These are phyloP conservation scores for Ispidina lecontei DNA, from an alignment of 2,797 vertebrate genomes.

Conservation along the genomic window DNA sequence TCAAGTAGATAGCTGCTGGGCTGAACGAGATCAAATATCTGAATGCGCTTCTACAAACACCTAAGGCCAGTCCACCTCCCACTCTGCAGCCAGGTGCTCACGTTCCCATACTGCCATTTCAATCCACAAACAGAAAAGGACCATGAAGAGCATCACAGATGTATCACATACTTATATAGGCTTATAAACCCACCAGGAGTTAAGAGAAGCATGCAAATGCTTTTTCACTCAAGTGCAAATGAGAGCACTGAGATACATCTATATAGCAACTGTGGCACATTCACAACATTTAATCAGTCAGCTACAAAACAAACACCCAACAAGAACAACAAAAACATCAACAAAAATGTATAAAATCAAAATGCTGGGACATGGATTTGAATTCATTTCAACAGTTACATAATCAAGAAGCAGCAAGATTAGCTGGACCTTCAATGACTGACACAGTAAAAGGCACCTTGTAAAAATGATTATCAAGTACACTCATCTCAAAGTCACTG, in stretches of 20 bases:
- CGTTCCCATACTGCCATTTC: neutral
- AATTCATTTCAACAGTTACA: neutral
- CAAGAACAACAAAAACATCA: neutral
- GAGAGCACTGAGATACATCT: neutral
- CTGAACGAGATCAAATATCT: neutral
- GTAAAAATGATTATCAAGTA: neutral
- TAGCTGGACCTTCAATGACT: neutral
- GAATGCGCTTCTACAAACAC: neutral
- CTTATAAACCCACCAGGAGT: neutral
- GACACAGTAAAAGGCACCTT: neutral
- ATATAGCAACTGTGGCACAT: neutral
- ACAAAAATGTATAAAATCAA: neutral
- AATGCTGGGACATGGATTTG: neutral
- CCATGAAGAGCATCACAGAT: neutral
- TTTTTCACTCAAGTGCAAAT: neutral
- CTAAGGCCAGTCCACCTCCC: neutral
- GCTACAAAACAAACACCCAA: neutral
- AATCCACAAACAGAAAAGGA: neutral
- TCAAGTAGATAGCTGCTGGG: neutral
- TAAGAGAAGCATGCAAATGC: neutral
- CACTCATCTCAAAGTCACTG: neutral
- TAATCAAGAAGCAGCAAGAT: slow-evolving; percentile 8
- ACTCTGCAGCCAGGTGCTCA: neutral
- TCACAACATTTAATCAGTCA: neutral
- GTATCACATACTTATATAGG: neutral